Base-by-base conservation (phyloP, 2,888 invertebrate species). In the Lymantria monacha region DNA sequence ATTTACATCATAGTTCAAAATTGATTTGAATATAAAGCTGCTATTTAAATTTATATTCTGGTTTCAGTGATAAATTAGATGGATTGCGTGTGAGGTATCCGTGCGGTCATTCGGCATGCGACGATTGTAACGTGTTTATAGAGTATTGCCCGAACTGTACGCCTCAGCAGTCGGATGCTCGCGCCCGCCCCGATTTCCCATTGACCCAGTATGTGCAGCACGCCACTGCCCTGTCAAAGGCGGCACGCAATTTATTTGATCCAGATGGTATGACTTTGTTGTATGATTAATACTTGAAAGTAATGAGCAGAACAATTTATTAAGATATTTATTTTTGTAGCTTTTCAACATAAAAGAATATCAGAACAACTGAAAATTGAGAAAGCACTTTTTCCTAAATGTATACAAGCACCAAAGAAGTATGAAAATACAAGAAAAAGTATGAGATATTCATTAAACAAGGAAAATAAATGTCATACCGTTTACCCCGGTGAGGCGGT, bases 381-480 rank as follows among this genome's bases (percentile, higher is more conserved):
- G 72, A 88, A 81, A 61, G 74, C 85, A 57, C 5, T 89, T n/a
- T 91, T 91, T 55, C 89, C 90, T 51, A 66, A 82, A 65, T 86
- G 87, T 57, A 88, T 91, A 59, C 88, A 90, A 76, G 90, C 87
- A 53, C 81, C 82, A 43, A 49, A 59, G 15, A 88, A 83, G 61
- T 90, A 90, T 70, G 75, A 52, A 53, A 90, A 91, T 61, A 89
- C 83, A 69, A 81, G 81, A 49, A 89, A 80, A 73, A 80, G 76
- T 59, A 57, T 59, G n/a, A 67, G 59, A 43, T 30, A 15, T 41
- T 64, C 55, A 3, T 45, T 15, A 37, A 65, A 66, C 46, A 85
- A 85, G 67, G 81, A 83, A 74, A 85, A 81, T 45, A 65, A 45
- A 45, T n/a, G n/a, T n/a, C 61, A 45, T 48, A 49, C 55, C 44